phyloP scores from a whole-genome alignment of 2,888 invertebrate species.

The Thyatira batis region DNA sequence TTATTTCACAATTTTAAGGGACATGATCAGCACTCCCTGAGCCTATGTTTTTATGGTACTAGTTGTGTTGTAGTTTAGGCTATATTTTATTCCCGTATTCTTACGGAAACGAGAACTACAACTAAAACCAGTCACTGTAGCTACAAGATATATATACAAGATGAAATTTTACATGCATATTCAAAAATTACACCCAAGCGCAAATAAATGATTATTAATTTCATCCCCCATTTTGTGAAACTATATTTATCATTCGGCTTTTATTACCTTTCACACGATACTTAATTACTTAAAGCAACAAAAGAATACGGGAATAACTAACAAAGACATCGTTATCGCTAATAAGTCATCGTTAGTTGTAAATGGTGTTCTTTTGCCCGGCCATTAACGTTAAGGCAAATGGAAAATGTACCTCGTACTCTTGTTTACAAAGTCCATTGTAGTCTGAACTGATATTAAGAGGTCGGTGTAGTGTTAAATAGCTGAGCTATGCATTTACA shows the following conservation, averaged over 20 bases:
- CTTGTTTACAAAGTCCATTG: slow-evolving; percentile 40
- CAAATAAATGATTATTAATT: too few relatives aligned
- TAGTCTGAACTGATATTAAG: slow-evolving; percentile 32
- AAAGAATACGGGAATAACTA: slow-evolving; percentile 44
- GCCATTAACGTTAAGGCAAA: slow-evolving; percentile 35
- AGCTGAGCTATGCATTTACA: slow-evolving; percentile 3
- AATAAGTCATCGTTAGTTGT: slow-evolving; percentile 67
- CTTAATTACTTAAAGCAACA: slow-evolving; percentile 30
- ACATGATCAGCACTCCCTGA: too few relatives aligned
- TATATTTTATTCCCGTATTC: too few relatives aligned
- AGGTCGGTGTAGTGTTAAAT: slow-evolving; percentile 2
- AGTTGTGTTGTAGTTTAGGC: too few relatives aligned
- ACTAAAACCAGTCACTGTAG: too few relatives aligned
- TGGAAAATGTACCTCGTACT: slow-evolving; percentile 46
- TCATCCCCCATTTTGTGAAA: background rate
- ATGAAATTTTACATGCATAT: too few relatives aligned
- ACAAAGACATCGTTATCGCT: slow-evolving; percentile 64
- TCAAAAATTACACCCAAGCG: too few relatives aligned
- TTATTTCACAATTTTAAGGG: too few relatives aligned
- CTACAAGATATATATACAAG: too few relatives aligned
- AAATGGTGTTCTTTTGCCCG: slow-evolving; percentile 61
- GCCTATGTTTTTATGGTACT: too few relatives aligned
- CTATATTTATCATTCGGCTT: background rate
- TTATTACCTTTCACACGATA: background rate
- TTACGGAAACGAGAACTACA: too few relatives aligned